Percentiles rank a stretch among this genome's conserved stretches.
These are phyloP conservation scores for Agrochola circellaris DNA, from an alignment of 2,888 invertebrate species.

Conservation along the genomic window DNA sequence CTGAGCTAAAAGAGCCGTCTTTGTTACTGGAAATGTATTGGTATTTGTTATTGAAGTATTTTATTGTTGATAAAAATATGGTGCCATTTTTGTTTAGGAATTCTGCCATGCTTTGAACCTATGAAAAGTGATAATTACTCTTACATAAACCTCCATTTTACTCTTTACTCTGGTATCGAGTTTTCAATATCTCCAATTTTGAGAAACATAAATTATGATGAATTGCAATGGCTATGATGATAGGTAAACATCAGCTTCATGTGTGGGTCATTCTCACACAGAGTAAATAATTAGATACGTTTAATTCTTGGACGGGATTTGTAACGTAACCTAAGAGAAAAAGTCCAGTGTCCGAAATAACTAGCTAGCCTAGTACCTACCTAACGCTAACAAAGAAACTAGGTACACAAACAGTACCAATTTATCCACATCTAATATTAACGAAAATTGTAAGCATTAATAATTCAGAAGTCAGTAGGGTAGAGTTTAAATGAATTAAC, in stretches of 20 bases:
- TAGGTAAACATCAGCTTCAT: not conserved
- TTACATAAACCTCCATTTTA: too few species aligned
- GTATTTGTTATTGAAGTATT: slow-evolving; percentile 14
- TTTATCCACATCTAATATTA: slow-evolving; percentile 35
- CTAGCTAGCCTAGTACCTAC: not conserved
- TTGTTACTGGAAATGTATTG: slow-evolving; percentile 11
- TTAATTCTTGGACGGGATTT: not conserved
- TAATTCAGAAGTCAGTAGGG: slow-evolving; percentile 47
- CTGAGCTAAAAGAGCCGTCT: not conserved
- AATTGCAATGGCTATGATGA: not conserved
- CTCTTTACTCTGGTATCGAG: too few species aligned
- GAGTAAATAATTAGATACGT: not conserved
- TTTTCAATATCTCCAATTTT: not conserved
- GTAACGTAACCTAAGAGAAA: not conserved
- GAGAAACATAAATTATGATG: not conserved
- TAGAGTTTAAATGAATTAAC: slow-evolving; percentile 53
- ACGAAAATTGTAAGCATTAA: slow-evolving; percentile 39
- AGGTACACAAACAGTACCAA: slow-evolving; percentile 1
- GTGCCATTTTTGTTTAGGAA: not conserved
- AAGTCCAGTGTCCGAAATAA: not conserved
- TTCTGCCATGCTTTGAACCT: not conserved
- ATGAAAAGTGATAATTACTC: not conserved
- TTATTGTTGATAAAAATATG: not conserved
- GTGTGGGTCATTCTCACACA: not conserved
- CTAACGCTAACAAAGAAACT: slow-evolving; percentile 1